Conservation (phyloP, 2,113 vertebrate species). For the Cyprinodon tularosa region DNA sequence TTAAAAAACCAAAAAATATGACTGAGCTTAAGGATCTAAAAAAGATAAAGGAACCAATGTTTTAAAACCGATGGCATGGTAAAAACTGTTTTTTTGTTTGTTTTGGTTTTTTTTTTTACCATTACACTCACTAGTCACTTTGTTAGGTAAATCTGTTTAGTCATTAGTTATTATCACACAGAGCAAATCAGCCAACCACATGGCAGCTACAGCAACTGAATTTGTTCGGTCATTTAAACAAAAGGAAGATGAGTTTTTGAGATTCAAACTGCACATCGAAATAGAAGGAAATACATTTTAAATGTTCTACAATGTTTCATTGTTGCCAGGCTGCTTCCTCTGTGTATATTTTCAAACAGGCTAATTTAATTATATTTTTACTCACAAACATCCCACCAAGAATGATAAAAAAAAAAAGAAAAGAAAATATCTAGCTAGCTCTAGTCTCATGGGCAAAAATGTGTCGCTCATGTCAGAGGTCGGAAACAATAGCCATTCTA, state of each 20-base stretch:
- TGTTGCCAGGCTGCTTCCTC: not conserved
- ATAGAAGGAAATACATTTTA: not conserved
- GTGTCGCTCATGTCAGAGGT: not conserved
- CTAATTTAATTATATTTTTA: not conserved
- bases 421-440: too few species aligned
- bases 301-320: not conserved
- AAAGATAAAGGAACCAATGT: not conserved
- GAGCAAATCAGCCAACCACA: not conserved
- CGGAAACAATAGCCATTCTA: not conserved
- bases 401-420: too few species aligned
- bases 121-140: not conserved
- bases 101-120: not conserved
- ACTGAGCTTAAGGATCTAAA: not conserved
- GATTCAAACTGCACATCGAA: not conserved
- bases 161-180: not conserved
- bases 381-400: too few species aligned
- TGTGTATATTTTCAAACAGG: not conserved
- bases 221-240: not conserved
- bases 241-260: not conserved
- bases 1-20: not conserved
- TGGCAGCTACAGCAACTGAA: too few species aligned
- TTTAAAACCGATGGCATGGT: too few species aligned
- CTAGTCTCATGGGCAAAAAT: not conserved
- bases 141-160: not conserved
- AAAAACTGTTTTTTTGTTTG: not conserved